Conservation (phyloP, 2,113 vertebrate species). For the Lepisosteus osseus region DNA sequence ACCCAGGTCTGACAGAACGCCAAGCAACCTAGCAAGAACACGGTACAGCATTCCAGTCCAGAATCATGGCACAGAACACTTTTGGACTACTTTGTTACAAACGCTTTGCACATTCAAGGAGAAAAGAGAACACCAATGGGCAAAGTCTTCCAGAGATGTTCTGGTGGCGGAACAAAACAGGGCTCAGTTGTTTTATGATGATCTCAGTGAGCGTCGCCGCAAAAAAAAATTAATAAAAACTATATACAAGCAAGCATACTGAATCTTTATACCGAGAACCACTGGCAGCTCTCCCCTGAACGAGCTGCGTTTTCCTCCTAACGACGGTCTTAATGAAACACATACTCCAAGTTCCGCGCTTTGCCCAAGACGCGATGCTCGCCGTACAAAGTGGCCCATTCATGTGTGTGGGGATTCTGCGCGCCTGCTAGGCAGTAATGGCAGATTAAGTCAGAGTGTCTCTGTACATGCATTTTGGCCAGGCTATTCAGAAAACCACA, state of each 20-base stretch:
- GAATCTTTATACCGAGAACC: not conserved
- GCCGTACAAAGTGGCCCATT: slow-evolving; percentile 25
- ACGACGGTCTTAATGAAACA: slow-evolving; percentile 6
- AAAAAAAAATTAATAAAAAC: no score
- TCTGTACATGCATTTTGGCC: not conserved
- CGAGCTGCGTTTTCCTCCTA: slow-evolving; percentile 9
- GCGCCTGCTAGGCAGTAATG: not conserved
- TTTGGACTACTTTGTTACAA: no score
- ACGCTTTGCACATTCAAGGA: not conserved
- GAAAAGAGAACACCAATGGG: not conserved
- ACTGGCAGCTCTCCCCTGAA: slow-evolving; percentile 28
- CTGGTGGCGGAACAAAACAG: no score
- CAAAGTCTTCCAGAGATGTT: no score
- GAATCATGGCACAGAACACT: not conserved
- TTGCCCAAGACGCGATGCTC: slow-evolving; percentile 34
- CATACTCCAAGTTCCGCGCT: not conserved
- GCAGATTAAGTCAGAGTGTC: slow-evolving; percentile 6
- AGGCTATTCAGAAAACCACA: not conserved
- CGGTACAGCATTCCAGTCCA: not conserved
- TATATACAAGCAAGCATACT: not conserved
- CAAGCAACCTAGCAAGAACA: not conserved
- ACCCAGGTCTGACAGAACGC: no score
- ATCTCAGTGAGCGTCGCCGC: slow-evolving; percentile 15
- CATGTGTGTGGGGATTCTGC: not conserved
- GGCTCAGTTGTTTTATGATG: not conserved